phyloP scores from a whole-genome alignment of 1,140 invertebrate genomes.

The Sarcophaga bullata region DNA sequence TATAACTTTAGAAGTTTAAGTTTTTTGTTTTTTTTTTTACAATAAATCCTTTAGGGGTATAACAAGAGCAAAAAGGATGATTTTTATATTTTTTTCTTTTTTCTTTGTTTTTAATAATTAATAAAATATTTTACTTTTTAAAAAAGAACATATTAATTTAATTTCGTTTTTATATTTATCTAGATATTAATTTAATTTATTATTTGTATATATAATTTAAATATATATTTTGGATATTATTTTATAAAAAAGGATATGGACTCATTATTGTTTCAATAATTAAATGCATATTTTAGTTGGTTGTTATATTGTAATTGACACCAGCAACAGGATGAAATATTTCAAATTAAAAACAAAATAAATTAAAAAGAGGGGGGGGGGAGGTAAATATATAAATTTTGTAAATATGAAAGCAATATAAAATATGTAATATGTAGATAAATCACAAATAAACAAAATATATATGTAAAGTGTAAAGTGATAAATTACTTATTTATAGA shows the following conservation, averaged over 20 bases:
- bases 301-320: constrained; percentile 19
- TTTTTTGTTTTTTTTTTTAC: neutral
- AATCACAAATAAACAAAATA: too few relatives aligned
- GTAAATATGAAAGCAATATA: too few relatives aligned
- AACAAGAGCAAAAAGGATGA: neutral
- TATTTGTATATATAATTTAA: neutral
- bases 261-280: constrained; percentile 36
- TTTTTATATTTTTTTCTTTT: neutral
- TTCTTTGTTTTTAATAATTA: neutral
- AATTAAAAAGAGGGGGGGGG: too few relatives aligned
- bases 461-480: too few relatives aligned
- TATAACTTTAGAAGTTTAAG: neutral
- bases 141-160: neutral
- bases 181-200: constrained; percentile 1
- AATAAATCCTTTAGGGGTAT: neutral
- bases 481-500: too few relatives aligned
- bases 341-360: neutral
- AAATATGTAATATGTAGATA: neutral
- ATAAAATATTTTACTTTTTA: neutral
- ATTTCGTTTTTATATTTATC: neutral
- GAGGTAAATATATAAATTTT: neutral
- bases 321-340: neutral
- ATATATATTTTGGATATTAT: constrained; percentile 16
- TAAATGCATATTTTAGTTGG: constrained; percentile 18
- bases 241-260: constrained; percentile 34